Percentiles rank a stretch among this genome's conserved stretches.
Conservation (phyloP, 2,113 vertebrate species). For the Phylloscopus trochiloides region DNA sequence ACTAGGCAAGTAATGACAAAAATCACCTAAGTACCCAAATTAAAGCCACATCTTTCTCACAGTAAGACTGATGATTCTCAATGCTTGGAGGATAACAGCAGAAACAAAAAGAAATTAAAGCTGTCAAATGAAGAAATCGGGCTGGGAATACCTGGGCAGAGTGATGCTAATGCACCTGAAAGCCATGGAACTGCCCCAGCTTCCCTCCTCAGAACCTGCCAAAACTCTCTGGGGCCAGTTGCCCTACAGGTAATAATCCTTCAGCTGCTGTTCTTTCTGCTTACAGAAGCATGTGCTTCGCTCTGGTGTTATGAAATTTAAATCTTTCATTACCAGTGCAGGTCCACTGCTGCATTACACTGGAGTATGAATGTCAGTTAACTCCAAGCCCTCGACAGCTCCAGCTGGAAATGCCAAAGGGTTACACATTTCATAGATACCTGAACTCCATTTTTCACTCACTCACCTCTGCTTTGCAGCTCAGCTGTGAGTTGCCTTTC, state of each 20-base stretch:
- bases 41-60: neutral
- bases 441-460: constrained; percentile 4
- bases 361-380: neutral
- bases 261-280: neutral
- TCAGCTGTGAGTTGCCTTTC: constrained; percentile 89
- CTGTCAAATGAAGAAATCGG: neutral
- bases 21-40: neutral
- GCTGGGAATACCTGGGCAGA: neutral
- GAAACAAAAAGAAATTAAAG: constrained; percentile 36
- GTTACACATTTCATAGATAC: neutral
- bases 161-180: neutral
- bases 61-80: neutral
- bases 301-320: neutral
- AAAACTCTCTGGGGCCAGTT: neutral
- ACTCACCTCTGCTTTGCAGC: constrained; percentile 87
- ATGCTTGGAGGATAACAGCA: neutral
- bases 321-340: constrained; percentile 9
- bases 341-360: neutral
- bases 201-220: neutral
- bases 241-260: constrained; percentile 32
- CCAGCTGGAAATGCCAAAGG: constrained; percentile 46
- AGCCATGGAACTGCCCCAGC: neutral
- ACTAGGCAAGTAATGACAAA: neutral
- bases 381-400: neutral
- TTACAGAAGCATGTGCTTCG: neutral